phyloP scores from a whole-genome alignment of 2,797 vertebrate species.

The Hippoglossus hippoglossus region DNA sequence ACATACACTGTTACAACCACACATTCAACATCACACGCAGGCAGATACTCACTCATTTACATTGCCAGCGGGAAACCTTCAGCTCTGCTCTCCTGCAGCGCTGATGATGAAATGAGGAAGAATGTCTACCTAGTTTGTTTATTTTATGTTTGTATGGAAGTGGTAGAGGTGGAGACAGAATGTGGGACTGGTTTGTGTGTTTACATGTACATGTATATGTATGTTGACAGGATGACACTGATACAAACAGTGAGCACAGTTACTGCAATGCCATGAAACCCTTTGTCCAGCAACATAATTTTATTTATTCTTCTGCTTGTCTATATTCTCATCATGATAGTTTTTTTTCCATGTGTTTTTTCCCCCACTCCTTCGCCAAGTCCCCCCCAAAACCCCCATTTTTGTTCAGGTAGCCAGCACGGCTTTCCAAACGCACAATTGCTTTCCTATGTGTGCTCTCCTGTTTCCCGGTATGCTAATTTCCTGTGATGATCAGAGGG shows the following conservation, averaged over 20 bases:
- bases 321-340: conserved; percentile 46
- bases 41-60: conserved; percentile 57
- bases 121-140: conserved; percentile 37
- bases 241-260: conserved; percentile 9
- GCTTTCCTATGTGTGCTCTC: conserved; percentile 76
- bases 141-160: conserved; percentile 28
- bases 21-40: conserved; percentile 39
- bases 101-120: conserved; percentile 56
- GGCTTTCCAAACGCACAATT: conserved; percentile 80
- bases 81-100: conserved; percentile 30
- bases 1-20: conserved; percentile 33
- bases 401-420: conserved; percentile 72
- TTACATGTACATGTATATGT: conserved; percentile 19
- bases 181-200: conserved; percentile 18
- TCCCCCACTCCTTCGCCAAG: conserved; percentile 41
- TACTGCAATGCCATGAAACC: conserved; percentile 1
- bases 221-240: conserved; percentile 19
- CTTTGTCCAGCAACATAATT: not conserved
- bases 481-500: conserved; percentile 85
- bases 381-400: conserved; percentile 41
- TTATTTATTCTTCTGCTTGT: not conserved
- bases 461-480: conserved; percentile 84
- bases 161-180: not conserved
- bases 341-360: conserved; percentile 34
- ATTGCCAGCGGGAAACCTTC: conserved; percentile 46